Evolutionary conservation across 2,888 invertebrate species (phyloP).

Genomic region (Linnaemya tessellans): DNA sequence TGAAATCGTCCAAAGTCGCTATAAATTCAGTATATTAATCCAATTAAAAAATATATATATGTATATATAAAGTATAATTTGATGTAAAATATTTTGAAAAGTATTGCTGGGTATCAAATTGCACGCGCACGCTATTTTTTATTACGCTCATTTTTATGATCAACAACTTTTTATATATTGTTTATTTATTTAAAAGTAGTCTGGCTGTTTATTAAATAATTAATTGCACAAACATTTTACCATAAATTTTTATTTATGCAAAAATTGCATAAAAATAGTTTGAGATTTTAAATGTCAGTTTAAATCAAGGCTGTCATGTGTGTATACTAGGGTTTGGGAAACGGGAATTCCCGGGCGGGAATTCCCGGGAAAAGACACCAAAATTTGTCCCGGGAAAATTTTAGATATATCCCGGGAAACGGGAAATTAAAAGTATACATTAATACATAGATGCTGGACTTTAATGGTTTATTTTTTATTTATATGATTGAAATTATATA

Average conservation of each 20-base stretch:
- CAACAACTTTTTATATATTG: constrained; percentile 1
- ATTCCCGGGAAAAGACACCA: too few relatives aligned
- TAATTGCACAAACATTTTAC: constrained; percentile 32
- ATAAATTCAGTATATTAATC: too few relatives aligned
- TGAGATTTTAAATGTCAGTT: constrained; percentile 11
- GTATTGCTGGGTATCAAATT: background rate
- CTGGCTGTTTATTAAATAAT: constrained; percentile 40
- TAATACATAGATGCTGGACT: too few relatives aligned
- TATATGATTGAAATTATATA: too few relatives aligned
- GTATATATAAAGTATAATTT: background rate
- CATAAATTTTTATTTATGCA: constrained; percentile 37
- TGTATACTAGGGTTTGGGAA: background rate
- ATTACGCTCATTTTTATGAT: constrained; percentile 17
- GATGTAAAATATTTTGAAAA: background rate
- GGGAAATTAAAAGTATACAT: too few relatives aligned
- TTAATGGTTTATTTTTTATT: too few relatives aligned
- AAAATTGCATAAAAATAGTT: constrained; percentile 28
- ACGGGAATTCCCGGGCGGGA: too few relatives aligned
- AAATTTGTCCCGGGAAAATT: too few relatives aligned
- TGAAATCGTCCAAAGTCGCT: too few relatives aligned
- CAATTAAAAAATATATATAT: too few relatives aligned
- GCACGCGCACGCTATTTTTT: background rate
- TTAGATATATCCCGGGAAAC: too few relatives aligned
- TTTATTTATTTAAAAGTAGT: constrained; percentile 13
- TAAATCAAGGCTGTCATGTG: constrained; percentile 8